Evolutionary conservation across 2,888 invertebrate genomes (phyloP).

Genomic region (Caenorhabditis panamensis): DNA sequence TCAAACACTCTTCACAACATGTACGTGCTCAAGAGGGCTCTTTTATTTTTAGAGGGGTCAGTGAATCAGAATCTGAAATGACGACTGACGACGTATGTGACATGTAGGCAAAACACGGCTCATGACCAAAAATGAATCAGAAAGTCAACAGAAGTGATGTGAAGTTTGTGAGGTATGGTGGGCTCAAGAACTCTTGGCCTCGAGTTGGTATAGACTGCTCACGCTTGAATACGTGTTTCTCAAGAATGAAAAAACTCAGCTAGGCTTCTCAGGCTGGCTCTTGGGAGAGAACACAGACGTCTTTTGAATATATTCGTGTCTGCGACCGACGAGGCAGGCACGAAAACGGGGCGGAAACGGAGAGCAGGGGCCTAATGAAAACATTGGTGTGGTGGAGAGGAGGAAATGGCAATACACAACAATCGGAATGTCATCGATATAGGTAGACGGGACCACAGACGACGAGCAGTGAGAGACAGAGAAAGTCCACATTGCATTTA

Average conservation of each 20-base stretch:
- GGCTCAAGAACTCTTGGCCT: too few species aligned
- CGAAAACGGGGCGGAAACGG: background rate
- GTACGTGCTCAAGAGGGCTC: background rate
- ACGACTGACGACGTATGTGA: too few species aligned
- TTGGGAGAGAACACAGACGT: background rate
- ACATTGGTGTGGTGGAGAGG: background rate
- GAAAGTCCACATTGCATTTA: too few species aligned
- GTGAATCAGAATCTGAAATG: too few species aligned
- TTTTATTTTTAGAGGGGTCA: background rate
- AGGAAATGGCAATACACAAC: background rate
- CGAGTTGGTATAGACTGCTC: background rate
- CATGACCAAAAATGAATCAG: background rate
- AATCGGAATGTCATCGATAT: too few species aligned
- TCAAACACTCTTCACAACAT: background rate
- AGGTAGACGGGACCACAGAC: too few species aligned
- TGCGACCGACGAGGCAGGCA: background rate
- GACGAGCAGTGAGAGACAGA: too few species aligned
- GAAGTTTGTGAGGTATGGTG: too few species aligned
- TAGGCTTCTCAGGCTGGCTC: background rate
- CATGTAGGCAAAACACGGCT: too few species aligned
- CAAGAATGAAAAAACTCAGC: background rate
- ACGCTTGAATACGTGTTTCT: slow-evolving; percentile 8
- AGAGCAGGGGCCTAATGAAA: background rate
- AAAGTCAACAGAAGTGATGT: background rate
- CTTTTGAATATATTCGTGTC: slow-evolving; percentile 11